Evolutionary conservation across 2,797 vertebrate genomes (phyloP), one percentile per base, ranked within the genome.

Genomic region (Acomys russatus): DNA sequence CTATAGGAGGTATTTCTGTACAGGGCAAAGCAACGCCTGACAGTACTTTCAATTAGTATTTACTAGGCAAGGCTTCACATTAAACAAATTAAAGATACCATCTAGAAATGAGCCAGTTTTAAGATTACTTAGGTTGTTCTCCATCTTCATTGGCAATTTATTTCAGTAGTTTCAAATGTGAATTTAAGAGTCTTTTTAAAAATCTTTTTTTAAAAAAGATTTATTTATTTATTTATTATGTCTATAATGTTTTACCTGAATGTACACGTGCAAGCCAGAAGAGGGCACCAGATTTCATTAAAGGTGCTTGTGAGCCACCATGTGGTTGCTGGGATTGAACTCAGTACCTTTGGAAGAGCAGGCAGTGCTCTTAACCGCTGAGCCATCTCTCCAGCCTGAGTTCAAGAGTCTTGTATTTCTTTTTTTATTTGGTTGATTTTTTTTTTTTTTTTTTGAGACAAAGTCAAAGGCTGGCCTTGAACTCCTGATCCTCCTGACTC

Each of bases 61-160:
- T 88, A 44, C 8, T 91, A 54, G 91, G 63, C 30, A 70, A 92
- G 15, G 63, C 80, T 88, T 82, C 77, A 35, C 25, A 95, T 80
- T 84, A 90, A 66, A 87, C 51, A 96, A 88, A 38, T 88, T 92
- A 77, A 70, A 91, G 70, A 84, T 89, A 76, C 22, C 77, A 84
- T 14, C 71, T 91, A 76, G 66, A 96, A 90, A 74, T 30, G 51
- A 38, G 51, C 30, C 20, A 66, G 11, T 44, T 83, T 86, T 84
- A 91, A 86, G 44, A 70, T 86, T 91, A 68, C 63, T 33, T 80
- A 61, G 44, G 2, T 15, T 76, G 20, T 33, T 23, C 71, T 25
- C 86, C 64, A 33, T 91, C 38, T 61, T 78, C 4, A 78, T 87
- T 35, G 18, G 30, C 30, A 59, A 96, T 86, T 91, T 35, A 63